A percentile compares a stretch with the other conserved stretches of the same genome.
These are phyloP conservation scores for Champsocephalus esox DNA, from an alignment of 2,797 vertebrate genomes.

Conservation along the genomic window DNA sequence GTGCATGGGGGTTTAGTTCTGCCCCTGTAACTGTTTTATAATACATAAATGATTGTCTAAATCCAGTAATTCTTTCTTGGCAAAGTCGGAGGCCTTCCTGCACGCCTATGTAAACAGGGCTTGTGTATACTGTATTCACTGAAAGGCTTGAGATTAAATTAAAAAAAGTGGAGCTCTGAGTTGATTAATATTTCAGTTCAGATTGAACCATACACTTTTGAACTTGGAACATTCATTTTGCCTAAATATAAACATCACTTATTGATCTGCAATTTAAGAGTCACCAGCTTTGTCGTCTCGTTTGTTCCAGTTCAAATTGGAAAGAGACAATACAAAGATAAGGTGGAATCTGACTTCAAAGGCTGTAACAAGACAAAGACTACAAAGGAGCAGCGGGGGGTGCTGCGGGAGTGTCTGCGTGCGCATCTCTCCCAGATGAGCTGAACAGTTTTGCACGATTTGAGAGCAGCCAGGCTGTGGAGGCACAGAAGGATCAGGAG, in stretches of 20 bases:
- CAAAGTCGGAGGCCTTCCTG: constrained; percentile 34
- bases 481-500: too few relatives aligned
- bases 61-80: constrained; percentile 55
- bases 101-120: constrained; percentile 49
- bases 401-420: too few relatives aligned
- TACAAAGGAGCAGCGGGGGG: too few relatives aligned
- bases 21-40: constrained; percentile 34
- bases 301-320: too few relatives aligned
- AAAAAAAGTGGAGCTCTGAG: constrained; percentile 12
- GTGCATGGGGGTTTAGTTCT: constrained; percentile 22
- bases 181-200: constrained; percentile 36
- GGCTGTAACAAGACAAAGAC: too few relatives aligned
- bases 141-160: constrained; percentile 32
- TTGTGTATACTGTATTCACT: constrained; percentile 39
- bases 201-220: constrained; percentile 45
- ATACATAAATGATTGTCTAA: constrained; percentile 31
- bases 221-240: constrained; percentile 26
- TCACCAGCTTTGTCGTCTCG: not conserved
- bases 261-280: not conserved
- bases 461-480: too few relatives aligned
- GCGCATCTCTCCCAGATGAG: too few relatives aligned
- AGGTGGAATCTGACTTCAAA: too few relatives aligned
- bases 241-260: not conserved
- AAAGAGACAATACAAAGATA: too few relatives aligned
- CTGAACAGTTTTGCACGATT: too few relatives aligned